Evolutionary conservation across 2,797 vertebrate species (phyloP).

Genomic region (Enteromius anoplus): DNA sequence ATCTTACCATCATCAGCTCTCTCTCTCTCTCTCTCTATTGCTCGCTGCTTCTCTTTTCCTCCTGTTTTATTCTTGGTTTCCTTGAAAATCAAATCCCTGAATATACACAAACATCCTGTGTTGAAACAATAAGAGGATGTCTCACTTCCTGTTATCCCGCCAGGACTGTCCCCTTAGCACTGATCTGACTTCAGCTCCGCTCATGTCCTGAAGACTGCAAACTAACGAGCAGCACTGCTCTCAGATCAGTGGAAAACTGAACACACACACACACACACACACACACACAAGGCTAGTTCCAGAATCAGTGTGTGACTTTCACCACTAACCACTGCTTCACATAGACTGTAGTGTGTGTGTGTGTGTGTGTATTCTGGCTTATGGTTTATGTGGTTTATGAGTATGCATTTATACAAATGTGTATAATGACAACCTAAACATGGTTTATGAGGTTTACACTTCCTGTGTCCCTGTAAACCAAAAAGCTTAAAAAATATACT

Average conservation of each 20-base stretch:
- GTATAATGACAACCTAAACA: not conserved
- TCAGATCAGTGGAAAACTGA: not conserved
- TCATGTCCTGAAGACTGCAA: not conserved
- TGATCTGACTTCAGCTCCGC: constrained; percentile 53
- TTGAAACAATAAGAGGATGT: constrained; percentile 59
- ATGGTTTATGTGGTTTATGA: not conserved
- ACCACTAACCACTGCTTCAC: constrained; percentile 41
- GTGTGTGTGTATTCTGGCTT: not conserved
- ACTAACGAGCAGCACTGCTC: not conserved
- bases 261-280: not conserved
- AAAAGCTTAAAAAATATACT: not conserved
- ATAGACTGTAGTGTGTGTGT: constrained; percentile 51
- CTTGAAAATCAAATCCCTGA: constrained; percentile 42
- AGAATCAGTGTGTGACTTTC: not conserved
- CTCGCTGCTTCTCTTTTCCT: not conserved
- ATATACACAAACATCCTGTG: constrained; percentile 57
- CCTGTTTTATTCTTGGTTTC: constrained; percentile 40
- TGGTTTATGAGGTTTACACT: not conserved
- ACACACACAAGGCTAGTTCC: constrained; percentile 28
- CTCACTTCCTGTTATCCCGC: constrained; percentile 53
- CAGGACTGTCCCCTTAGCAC: constrained; percentile 57
- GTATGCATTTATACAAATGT: not conserved
- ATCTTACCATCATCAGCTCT: constrained; percentile 6
- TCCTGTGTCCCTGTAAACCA: not conserved
- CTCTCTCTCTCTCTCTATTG: not conserved